Evolutionary conservation across 2,797 vertebrate genomes (phyloP).

Genomic region (Melanotaenia nigrans): DNA sequence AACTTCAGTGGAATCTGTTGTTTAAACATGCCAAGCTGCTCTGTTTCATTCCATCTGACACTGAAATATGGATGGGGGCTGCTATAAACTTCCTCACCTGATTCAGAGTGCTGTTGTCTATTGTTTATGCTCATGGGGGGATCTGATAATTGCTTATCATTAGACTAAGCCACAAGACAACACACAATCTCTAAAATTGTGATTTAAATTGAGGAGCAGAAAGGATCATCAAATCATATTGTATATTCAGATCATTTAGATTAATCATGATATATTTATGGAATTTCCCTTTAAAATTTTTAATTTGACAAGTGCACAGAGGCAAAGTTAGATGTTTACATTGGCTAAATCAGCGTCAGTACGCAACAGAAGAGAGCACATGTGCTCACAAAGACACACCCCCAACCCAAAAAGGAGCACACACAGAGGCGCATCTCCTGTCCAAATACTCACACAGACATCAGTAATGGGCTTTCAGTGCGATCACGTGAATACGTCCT

Average conservation of each 20-base stretch:
- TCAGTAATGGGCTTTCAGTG: slow-evolving; percentile 1
- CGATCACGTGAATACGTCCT: not conserved
- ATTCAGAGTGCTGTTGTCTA: slow-evolving; percentile 21
- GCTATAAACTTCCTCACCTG: slow-evolving; percentile 44
- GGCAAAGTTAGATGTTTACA: not conserved
- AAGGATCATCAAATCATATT: slow-evolving; percentile 2
- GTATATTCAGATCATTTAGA: not conserved
- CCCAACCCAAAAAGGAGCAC: slow-evolving; percentile 39
- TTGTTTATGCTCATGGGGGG: slow-evolving; percentile 18
- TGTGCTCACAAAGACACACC: slow-evolving; percentile 61
- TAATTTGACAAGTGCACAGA: not conserved
- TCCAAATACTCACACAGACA: slow-evolving; percentile 21
- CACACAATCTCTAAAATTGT: slow-evolving; percentile 14
- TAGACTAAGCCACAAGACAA: slow-evolving; percentile 25
- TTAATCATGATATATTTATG: not conserved
- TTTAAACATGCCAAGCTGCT: slow-evolving; percentile 58
- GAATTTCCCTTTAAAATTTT: not conserved
- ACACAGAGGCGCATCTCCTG: slow-evolving; percentile 33
- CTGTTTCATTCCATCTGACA: slow-evolving; percentile 57
- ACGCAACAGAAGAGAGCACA: slow-evolving; percentile 35
- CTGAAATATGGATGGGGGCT: slow-evolving; percentile 29
- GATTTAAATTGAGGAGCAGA: not conserved
- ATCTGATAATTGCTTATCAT: slow-evolving; percentile 52
- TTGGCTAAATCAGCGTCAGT: not conserved
- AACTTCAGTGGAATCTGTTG: slow-evolving; percentile 64